A percentile compares a stretch with the other conserved stretches of the same genome.
Conservation (phyloP, 2,888 invertebrate genomes). For the Omphaloscelis lunosa region DNA sequence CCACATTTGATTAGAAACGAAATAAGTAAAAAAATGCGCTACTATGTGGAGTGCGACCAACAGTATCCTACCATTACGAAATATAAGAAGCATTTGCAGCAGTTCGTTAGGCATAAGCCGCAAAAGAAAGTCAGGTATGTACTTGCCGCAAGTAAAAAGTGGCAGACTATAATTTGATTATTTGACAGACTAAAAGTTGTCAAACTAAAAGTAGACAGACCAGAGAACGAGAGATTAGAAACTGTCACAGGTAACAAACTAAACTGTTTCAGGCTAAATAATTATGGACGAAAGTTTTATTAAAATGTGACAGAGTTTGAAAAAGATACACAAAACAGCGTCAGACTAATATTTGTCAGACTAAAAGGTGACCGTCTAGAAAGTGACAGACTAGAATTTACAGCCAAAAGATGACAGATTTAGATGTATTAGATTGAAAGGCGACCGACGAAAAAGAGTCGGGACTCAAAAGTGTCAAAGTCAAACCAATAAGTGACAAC, state of each 20-base stretch:
- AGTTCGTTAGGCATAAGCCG: conserved; percentile 73
- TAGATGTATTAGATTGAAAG: too few relatives aligned
- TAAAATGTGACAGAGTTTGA: not conserved
- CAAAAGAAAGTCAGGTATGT: conserved; percentile 68
- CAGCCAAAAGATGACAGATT: not conserved
- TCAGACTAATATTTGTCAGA: not conserved
- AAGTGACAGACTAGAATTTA: not conserved
- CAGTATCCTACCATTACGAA: conserved; percentile 73
- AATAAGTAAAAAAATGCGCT: too few relatives aligned
- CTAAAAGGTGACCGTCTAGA: not conserved
- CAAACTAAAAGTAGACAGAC: not conserved
- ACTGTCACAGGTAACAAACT: not conserved
- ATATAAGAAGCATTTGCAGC: conserved; percentile 76
- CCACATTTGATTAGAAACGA: not conserved
- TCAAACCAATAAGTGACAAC: not conserved
- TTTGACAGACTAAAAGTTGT: not conserved
- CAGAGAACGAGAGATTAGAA: not conserved
- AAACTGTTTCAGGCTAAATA: not conserved
- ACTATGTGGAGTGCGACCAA: conserved; percentile 80
- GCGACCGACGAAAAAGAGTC: not conserved
- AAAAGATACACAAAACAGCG: not conserved
- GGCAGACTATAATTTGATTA: too few relatives aligned
- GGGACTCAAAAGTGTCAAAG: not conserved
- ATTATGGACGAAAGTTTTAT: not conserved
- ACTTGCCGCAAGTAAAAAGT: too few relatives aligned